These are phyloP conservation scores for Notoglanidium macrostoma DNA, from an alignment of 2,797 vertebrate genomes.

Conservation along the genomic window DNA sequence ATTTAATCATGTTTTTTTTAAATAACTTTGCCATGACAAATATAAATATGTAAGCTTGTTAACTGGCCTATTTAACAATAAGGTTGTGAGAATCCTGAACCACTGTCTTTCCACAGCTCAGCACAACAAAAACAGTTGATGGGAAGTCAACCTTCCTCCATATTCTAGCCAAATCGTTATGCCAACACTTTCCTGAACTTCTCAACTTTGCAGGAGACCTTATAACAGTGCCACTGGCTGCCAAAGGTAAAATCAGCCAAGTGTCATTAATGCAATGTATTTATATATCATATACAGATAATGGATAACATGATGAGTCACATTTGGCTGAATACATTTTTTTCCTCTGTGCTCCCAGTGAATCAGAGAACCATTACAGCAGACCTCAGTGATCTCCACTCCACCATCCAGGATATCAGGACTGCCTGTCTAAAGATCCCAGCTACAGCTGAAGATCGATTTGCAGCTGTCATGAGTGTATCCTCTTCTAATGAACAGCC, in stretches of 20 bases:
- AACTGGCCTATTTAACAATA: background rate
- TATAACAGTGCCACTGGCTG: conserved; percentile 88
- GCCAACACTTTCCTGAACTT: conserved; percentile 97
- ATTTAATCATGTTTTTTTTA: background rate
- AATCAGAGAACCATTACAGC: conserved; percentile 88
- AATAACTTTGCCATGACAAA: background rate
- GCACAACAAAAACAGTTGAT: conserved; percentile 96
- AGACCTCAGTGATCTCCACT: conserved; percentile 89
- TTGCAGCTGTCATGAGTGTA: conserved; percentile 91
- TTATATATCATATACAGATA: background rate
- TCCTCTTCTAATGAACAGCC: conserved; percentile 60
- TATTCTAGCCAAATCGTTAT: conserved; percentile 97
- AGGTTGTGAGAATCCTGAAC: background rate
- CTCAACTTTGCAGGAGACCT: conserved; percentile 94
- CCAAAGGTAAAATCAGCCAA: conserved; percentile 84
- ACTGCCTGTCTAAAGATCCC: conserved; percentile 85
- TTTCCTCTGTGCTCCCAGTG: conserved; percentile 70
- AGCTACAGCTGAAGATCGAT: conserved; percentile 86
- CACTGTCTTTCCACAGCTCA: conserved; percentile 77
- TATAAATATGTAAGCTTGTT: background rate
- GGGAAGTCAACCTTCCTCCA: conserved; percentile 98
- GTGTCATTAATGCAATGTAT: background rate
- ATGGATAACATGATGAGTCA: background rate
- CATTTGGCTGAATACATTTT: conserved; percentile 2
- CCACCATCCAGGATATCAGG: conserved; percentile 90